Evolutionary conservation across 2,888 invertebrate genomes (phyloP), one percentile per base, ranked within the genome.

Genomic region (Leptarthrus brevirostris): DNA sequence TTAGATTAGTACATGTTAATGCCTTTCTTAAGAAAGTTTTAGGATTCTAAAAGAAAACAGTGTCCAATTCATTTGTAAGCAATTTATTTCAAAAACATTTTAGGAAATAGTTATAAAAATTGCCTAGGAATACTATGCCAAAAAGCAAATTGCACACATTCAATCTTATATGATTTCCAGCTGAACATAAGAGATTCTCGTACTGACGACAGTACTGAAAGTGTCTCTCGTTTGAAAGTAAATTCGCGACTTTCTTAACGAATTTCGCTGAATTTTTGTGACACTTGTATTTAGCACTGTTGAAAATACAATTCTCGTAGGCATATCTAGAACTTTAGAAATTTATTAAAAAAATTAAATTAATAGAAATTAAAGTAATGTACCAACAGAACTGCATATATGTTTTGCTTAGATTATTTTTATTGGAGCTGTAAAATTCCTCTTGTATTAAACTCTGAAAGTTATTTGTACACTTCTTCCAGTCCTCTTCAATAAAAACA

Each of bases 351-450:
- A 44, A 5, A 49, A 3, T 54, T 54, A 10, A 8, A n/a, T 26
- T 26, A 12, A 6, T 16, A 8, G 12, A 18, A 1, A 30, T 5
- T 20, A 16, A 22, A 26, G 14, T 30, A 34, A 78, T 81, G 78
- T 80, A 85, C 85, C 85, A 85, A 71, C 85, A 85, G 73, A 85
- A 84, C 71, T 85, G 83, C 79, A 85, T 80, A 66, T 82, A 85
- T 76, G 83, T 83, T 22, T 79, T 80, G 52, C 81, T 83, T 0
- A 80, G 77, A 77, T 84, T 84, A 26, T 79, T 24, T 18, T 20
- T 34, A 8, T 18, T 53, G 16, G 34, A 49, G 1, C 58, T n/a
- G 40, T 82, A 80, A 72, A 85, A 74, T 74, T 83, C 85, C 20
- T 84, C 82, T 1, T 79, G 77, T 8, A 85, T 76, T 73, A 85